Conservation (phyloP, 2,888 invertebrate genomes). For the Lutraria lutraria region DNA sequence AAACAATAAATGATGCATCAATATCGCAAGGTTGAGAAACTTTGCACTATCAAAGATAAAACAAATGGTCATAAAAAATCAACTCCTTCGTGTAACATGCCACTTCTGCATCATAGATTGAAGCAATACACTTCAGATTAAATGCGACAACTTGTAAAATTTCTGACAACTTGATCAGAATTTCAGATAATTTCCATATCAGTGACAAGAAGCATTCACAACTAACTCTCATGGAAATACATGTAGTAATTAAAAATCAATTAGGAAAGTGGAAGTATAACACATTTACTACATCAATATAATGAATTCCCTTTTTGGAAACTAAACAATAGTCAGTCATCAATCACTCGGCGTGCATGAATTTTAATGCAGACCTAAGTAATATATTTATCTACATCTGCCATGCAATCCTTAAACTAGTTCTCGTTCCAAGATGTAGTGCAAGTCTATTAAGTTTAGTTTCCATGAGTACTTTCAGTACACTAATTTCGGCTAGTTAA, state of each 20-base stretch:
- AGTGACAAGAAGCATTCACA: neutral
- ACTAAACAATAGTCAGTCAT: too few relatives aligned
- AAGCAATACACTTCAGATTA: neutral
- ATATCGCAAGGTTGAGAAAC: neutral
- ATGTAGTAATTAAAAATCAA: neutral
- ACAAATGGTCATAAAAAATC: neutral
- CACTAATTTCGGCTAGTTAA: too few relatives aligned
- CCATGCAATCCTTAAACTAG: too few relatives aligned
- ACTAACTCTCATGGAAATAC: neutral
- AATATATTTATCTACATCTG: too few relatives aligned
- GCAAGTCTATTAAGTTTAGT: too few relatives aligned
- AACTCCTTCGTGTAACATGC: neutral
- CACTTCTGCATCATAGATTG: neutral
- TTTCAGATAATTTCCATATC: conserved; percentile 18
- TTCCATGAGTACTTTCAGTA: too few relatives aligned
- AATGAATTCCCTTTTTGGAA: neutral
- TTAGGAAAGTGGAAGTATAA: neutral
- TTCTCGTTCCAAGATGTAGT: too few relatives aligned
- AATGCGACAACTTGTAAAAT: neutral
- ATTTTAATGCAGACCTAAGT: too few relatives aligned
- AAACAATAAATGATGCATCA: neutral
- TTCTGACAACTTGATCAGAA: neutral
- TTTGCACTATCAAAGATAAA: neutral
- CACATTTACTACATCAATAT: neutral
- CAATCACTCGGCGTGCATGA: too few relatives aligned